phyloP scores from a whole-genome alignment of 2,113 vertebrate species.

The Gobio gobio region DNA sequence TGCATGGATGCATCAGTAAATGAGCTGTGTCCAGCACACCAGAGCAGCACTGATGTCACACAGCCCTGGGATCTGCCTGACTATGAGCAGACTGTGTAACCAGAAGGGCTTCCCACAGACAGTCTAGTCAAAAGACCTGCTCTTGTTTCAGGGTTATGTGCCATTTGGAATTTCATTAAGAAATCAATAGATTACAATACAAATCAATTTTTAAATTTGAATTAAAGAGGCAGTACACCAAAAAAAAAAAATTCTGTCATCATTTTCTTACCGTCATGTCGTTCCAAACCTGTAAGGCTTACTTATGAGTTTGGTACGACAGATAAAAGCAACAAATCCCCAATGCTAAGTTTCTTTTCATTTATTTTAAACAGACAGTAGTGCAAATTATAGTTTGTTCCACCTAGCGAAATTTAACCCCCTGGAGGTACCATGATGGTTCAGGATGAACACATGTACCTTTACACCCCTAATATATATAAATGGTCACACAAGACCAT shows the following conservation, averaged over 20 bases:
- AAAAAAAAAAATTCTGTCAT: not conserved
- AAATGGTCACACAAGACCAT: no score
- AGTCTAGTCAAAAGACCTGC: slow-evolving; percentile 20
- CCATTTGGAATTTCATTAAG: not conserved
- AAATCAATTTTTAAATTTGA: not conserved
- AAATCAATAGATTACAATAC: not conserved
- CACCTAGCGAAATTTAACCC: no score
- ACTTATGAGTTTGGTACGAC: no score
- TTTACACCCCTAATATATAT: no score
- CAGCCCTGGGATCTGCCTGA: not conserved
- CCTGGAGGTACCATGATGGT: no score
- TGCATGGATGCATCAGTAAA: slow-evolving; percentile 53
- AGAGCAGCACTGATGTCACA: slow-evolving; percentile 42
- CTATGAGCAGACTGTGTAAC: slow-evolving; percentile 33
- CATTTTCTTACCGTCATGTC: not conserved
- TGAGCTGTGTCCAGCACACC: slow-evolving; percentile 52
- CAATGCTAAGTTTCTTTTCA: no score
- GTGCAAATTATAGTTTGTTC: no score
- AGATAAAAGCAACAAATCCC: no score
- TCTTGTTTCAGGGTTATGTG: not conserved
- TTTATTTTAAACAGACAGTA: no score
- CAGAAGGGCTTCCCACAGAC: slow-evolving; percentile 19
- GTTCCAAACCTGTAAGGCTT: not conserved
- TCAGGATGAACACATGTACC: no score
- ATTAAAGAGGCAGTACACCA: not conserved